phyloP scores from a whole-genome alignment of 2,113 vertebrate genomes.

The Struthidea cinerea region DNA sequence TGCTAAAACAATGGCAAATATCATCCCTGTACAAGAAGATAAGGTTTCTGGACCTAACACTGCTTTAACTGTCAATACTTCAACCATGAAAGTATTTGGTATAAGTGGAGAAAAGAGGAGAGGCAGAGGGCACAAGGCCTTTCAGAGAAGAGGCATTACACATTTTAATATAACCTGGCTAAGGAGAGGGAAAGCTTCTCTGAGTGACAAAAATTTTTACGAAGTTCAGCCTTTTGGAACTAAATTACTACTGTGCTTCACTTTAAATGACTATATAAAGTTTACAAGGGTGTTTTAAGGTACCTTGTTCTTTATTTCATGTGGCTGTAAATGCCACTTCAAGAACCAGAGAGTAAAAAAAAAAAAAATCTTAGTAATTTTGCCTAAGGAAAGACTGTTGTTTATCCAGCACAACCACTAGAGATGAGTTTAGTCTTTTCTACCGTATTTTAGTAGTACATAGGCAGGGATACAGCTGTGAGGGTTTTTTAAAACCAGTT shows the following conservation, averaged over 20 bases:
- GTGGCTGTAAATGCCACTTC: not conserved
- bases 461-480: not conserved
- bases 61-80: not conserved
- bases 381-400: not conserved
- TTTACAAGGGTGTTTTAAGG: constrained; percentile 3
- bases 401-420: not conserved
- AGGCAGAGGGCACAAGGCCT: not conserved
- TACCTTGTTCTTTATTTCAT: constrained; percentile 19
- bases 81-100: not conserved
- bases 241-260: not conserved
- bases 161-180: not conserved
- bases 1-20: constrained; percentile 14
- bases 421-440: not conserved
- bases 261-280: constrained; percentile 6
- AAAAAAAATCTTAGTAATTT: not conserved
- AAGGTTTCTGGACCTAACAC: not conserved
- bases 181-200: not conserved
- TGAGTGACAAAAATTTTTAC: not conserved
- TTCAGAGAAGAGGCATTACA: not conserved
- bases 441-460: not conserved
- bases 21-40: not conserved
- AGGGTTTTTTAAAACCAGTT: not conserved
- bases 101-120: not conserved
- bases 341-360: not conserved
- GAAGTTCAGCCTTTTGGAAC: not conserved